These are phyloP conservation scores for Cataglyphis altisquamis DNA, from an alignment of 2,888 invertebrate genomes.

Conservation along the genomic window DNA sequence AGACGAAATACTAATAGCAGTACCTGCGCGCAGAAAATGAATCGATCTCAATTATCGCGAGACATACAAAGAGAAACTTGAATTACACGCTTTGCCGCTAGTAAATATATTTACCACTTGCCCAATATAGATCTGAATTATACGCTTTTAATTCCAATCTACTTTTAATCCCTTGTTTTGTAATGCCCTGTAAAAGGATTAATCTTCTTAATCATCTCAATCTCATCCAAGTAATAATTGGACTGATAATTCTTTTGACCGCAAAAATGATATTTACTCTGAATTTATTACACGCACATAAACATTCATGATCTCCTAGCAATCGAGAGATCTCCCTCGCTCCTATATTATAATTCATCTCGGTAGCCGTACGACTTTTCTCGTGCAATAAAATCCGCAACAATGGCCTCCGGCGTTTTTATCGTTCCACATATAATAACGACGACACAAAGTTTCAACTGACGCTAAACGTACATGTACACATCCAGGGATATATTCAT, in stretches of 20 bases:
- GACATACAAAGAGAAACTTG: slow-evolving; percentile 2
- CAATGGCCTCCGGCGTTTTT: slow-evolving; percentile 52
- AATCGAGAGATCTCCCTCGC: slow-evolving; percentile 23
- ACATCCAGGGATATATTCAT: slow-evolving; percentile 58
- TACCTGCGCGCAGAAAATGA: slow-evolving; percentile 32
- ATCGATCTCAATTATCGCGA: slow-evolving; percentile 49
- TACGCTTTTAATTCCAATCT: background rate
- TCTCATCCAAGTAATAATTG: slow-evolving; percentile 6
- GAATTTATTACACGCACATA: slow-evolving; percentile 30
- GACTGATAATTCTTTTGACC: slow-evolving; percentile 1
- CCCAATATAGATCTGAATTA: background rate
- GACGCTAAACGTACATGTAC: slow-evolving; percentile 31
- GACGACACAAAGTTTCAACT: slow-evolving; percentile 30
- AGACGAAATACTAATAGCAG: slow-evolving; percentile 46
- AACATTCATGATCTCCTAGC: slow-evolving; percentile 28
- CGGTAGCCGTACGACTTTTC: slow-evolving; percentile 18
- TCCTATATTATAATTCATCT: slow-evolving; percentile 42
- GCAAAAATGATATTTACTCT: background rate
- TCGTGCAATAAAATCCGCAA: slow-evolving; percentile 42
- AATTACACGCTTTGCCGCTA: background rate
- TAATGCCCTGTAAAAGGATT: background rate
- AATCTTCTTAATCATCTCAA: slow-evolving; percentile 1
- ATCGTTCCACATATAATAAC: slow-evolving; percentile 45
- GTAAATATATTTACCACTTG: slow-evolving; percentile 23
- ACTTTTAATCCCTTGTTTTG: background rate